Percentiles rank a stretch among this genome's conserved stretches.
phyloP scores from a whole-genome alignment of 2,888 invertebrate species.

The Steromphala cineraria region DNA sequence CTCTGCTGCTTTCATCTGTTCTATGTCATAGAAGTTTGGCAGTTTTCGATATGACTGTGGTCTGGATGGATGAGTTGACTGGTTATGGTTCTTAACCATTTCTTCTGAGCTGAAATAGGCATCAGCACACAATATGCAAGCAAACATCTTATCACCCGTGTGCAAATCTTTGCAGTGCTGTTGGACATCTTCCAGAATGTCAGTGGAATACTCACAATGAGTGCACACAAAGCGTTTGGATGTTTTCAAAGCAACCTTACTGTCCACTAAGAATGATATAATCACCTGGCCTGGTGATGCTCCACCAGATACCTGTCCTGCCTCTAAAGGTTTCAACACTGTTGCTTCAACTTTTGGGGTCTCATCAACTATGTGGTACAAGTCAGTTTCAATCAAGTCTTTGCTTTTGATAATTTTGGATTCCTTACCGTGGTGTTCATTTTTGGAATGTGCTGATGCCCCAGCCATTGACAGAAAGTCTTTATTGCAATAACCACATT shows the following conservation, averaged over 20 bases:
- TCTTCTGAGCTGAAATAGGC: constrained; percentile 41
- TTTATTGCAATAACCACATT: constrained; percentile 45
- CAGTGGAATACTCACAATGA: constrained; percentile 53
- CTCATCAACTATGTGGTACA: constrained; percentile 37
- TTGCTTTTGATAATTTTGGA: constrained; percentile 44
- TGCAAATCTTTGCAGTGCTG: constrained; percentile 51
- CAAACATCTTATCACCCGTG: constrained; percentile 46
- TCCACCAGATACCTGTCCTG: not conserved
- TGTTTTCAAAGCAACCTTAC: constrained; percentile 30
- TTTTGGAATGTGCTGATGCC: constrained; percentile 45
- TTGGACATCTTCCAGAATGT: constrained; percentile 45
- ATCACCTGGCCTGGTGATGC: constrained; percentile 29
- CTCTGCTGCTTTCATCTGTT: constrained; percentile 32
- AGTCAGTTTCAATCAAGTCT: constrained; percentile 41
- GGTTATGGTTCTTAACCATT: constrained; percentile 50
- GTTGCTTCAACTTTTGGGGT: not conserved
- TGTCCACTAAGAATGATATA: constrained; percentile 41
- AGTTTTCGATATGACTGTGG: constrained; percentile 52
- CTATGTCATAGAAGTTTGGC: constrained; percentile 50
- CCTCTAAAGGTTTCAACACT: not conserved
- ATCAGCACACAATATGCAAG: constrained; percentile 58
- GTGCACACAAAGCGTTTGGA: constrained; percentile 50
- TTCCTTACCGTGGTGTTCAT: constrained; percentile 41
- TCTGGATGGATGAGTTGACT: constrained; percentile 51
- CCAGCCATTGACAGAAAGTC: constrained; percentile 43